Evolutionary conservation across 2,888 invertebrate species (phyloP).

Genomic region (Oxycera nigricornis): DNA sequence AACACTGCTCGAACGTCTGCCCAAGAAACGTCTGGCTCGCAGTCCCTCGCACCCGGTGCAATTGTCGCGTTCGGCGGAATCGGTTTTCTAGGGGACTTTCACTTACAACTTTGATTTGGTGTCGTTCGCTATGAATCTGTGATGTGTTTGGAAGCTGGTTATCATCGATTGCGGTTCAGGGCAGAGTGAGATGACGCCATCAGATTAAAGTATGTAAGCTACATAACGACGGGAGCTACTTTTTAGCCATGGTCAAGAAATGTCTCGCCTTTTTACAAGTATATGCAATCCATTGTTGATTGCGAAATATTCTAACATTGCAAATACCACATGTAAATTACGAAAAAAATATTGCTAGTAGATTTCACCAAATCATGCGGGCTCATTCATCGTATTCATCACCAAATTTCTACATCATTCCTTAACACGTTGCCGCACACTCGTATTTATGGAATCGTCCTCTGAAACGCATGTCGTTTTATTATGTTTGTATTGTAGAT

Average conservation of each 20-base stretch:
- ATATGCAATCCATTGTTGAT: conserved; percentile 23
- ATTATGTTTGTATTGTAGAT: too few relatives aligned
- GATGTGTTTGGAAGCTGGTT: not conserved
- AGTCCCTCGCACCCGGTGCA: conserved; percentile 99
- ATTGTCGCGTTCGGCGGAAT: conserved; percentile 94
- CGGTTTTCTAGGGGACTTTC: conserved; percentile 74
- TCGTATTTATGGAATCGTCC: too few relatives aligned
- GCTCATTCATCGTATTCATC: conserved; percentile 12
- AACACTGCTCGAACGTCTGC: conserved; percentile 86
- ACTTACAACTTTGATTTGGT: not conserved
- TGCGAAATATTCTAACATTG: conserved; percentile 31
- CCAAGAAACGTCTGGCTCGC: conserved; percentile 93
- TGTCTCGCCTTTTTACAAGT: conserved; percentile 37
- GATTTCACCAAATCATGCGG: not conserved
- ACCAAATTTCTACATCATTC: conserved; percentile 38
- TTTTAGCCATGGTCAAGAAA: conserved; percentile 27
- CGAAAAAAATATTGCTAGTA: too few relatives aligned
- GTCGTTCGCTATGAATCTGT: not conserved
- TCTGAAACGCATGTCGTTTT: too few relatives aligned
- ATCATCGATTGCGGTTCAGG: not conserved
- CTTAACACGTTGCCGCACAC: too few relatives aligned
- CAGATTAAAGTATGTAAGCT: not conserved
- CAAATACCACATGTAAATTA: conserved; percentile 16
- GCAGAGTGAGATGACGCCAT: not conserved
- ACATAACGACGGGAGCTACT: conserved; percentile 27